A percentile compares a stretch with the other conserved stretches of the same genome.
phyloP scores from a whole-genome alignment of 2,797 vertebrate genomes.

The Chromis chromis region DNA sequence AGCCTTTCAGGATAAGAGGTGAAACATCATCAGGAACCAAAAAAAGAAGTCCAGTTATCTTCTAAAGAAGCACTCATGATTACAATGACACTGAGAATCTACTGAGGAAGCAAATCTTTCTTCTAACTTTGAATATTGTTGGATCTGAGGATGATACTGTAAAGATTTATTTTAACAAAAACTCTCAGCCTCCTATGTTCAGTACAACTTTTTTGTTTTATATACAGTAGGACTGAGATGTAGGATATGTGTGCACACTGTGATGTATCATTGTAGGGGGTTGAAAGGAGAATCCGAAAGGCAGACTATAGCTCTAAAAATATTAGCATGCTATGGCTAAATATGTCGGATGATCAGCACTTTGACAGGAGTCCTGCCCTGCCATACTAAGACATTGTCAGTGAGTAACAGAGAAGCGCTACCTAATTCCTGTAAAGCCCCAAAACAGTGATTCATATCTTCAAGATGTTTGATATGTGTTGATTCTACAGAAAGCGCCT shows the following conservation, averaged over 20 bases:
- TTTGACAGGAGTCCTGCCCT: not conserved
- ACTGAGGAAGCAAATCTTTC: too few species aligned
- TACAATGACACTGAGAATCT: too few species aligned
- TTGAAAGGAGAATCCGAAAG: not conserved
- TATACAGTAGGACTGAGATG: not conserved
- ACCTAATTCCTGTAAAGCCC: conserved; percentile 20
- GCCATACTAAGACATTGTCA: conserved; percentile 15
- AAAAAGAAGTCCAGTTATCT: too few species aligned
- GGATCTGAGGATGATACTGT: too few species aligned
- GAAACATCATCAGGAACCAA: too few species aligned
- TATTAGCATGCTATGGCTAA: not conserved
- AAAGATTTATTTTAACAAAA: conserved; percentile 10
- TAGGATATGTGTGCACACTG: not conserved
- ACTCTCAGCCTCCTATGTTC: conserved; percentile 36
- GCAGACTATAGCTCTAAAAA: not conserved
- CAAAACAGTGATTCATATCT: conserved; percentile 31
- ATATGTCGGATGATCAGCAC: conserved; percentile 22
- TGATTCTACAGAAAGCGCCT: conserved; percentile 12
- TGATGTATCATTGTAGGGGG: not conserved
- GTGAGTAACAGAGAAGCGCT: not conserved
- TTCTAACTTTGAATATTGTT: too few species aligned
- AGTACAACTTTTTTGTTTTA: conserved; percentile 11
- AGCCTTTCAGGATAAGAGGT: too few species aligned
- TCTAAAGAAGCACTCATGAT: too few species aligned
- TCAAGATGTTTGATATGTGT: conserved; percentile 33